Evolutionary conservation across 2,888 invertebrate genomes (phyloP), one percentile per base, ranked within the genome.

Genomic region (Caenorhabditis sulstoni): DNA sequence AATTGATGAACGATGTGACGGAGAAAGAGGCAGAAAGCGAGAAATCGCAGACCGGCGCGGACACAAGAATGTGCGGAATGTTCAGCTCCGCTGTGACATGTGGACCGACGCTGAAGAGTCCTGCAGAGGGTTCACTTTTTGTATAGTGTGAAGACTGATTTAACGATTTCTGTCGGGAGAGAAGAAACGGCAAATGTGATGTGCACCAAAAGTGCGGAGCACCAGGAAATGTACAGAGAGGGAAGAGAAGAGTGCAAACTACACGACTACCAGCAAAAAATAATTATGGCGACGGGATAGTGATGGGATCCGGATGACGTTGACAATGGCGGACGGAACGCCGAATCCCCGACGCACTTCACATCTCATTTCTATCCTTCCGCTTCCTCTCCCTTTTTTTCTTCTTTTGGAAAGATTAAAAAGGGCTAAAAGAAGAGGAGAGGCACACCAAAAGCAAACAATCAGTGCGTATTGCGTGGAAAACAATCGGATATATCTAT

Each of bases 61-160:
- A 35, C 37, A 53, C 44, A 22, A 58, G 79, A 80, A 80, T 80
- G 68, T 80, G 68, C 47, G 79, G 79, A 80, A 80, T 80, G 78
- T 29, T 29, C 58, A 44, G 62, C 29, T 29, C 35, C 44, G 53
- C 16, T 49, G n/a, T 62, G 71, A 64, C 71, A 73, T 73, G 64
- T 73, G 71, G 58, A 73, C 64, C 44, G 35, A 55, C 62, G 44
- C 16, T 8, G 11, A 41, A 12, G 12, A 22, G 50, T 11, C 55
- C 41, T n/a, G 45, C 22, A 12, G n/a, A 3, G 11, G 12, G 75
- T 67, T 67, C 67, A 62, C 59, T 62, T 75, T 67, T 75, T 67
- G 37, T 50, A 7, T 7, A 44, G 70, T 44, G 9, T 9, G 29
- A 29, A 29, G 4, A 29, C 23, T 52, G 52, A 29, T 52, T 52